These are phyloP conservation scores for Pangasianodon gigas DNA, from an alignment of 2,113 vertebrate species.

Conservation along the genomic window DNA sequence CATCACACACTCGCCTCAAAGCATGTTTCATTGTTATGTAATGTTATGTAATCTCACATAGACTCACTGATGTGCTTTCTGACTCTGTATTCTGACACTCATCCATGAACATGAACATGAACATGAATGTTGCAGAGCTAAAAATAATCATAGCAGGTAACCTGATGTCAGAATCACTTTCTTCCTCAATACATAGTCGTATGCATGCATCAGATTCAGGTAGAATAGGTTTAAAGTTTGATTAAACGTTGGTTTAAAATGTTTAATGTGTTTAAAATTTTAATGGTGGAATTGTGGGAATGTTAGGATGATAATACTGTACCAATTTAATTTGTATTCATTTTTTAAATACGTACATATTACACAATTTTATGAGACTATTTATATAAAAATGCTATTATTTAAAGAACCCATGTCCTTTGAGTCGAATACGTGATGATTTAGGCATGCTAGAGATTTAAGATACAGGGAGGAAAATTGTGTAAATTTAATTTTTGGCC, in stretches of 20 bases:
- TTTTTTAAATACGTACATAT: background rate
- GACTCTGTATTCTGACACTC: background rate
- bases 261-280: background rate
- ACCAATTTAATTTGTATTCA: background rate
- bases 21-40: background rate
- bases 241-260: background rate
- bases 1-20: background rate
- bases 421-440: too few relatives aligned
- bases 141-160: background rate
- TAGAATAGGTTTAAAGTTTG: background rate
- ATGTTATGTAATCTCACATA: conserved; percentile 9
- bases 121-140: background rate
- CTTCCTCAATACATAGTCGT: background rate
- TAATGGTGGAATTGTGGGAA: background rate
- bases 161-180: background rate
- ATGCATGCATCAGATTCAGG: background rate
- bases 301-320: background rate
- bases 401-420: too few relatives aligned
- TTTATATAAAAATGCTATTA: too few relatives aligned
- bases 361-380: background rate
- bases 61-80: background rate
- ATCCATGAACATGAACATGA: background rate
- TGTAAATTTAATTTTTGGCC: too few relatives aligned
- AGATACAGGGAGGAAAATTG: too few relatives aligned
- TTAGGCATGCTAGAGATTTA: too few relatives aligned